Evolutionary conservation across 2,888 invertebrate genomes (phyloP), one percentile per base, ranked within the genome.

Genomic region (Rhopalosiphum nymphaeae): DNA sequence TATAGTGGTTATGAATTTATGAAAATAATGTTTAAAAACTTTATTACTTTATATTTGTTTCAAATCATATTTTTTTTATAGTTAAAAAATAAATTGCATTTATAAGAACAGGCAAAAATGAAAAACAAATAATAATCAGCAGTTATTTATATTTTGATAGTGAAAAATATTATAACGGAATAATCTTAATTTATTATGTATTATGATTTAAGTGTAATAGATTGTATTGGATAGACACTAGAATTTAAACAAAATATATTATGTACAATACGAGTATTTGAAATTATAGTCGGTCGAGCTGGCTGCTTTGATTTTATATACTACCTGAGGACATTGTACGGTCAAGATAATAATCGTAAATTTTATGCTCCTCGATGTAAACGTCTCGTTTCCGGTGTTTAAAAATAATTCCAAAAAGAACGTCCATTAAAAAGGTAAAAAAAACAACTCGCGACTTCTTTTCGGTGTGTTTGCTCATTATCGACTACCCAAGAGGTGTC

Each of bases 381-480:
- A 92, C 93, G 89, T 93, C 89, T 89, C 93, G 85, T 93, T 93
- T 93, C 93, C 93, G 93, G 93, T 93, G 93, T 93, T 90, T 86
- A 90, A 85, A 89, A 93, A 93, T 85, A 89, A 93, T 93, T 85
- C 89, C 89, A 89, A 93, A 93, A 93, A 86, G 16, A 85, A 89
- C 90, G 93, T 93, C 93, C 93, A 93, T 93, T 93, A 93, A 89
- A 89, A 93, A 89, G 11, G 57, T 56, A 84, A 56, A 57, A 57
- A 90, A 89, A 93, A 89, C 90, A 93, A 93, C 93, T 93, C 46
- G 93, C 93, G 86, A 94, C 93, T 94, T 94, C 90, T 94, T 86
- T 94, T 94, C 86, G 89, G 93, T 86, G 90, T 94, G 90, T 94
- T 94, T 94, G 93, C 93, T 94, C 93, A 94, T 94, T 94, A 94